These are phyloP conservation scores for Volucella bombylans DNA, from an alignment of 2,888 invertebrate genomes.

Conservation along the genomic window DNA sequence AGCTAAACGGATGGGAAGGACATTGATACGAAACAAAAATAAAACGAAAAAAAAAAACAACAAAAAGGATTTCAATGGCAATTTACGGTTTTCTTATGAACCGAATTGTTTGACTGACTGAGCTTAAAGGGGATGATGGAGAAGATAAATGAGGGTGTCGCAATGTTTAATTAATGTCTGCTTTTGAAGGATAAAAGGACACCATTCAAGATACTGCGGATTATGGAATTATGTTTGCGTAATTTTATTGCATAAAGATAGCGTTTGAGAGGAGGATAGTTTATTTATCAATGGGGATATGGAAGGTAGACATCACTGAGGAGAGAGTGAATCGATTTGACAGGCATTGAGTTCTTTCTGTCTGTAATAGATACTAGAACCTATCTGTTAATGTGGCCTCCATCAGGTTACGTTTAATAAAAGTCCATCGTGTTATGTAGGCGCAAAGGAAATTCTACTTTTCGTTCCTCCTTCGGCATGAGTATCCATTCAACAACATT, in stretches of 20 bases:
- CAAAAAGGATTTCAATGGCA: slow-evolving; percentile 64
- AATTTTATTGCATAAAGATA: slow-evolving; percentile 49
- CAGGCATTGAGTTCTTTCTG: too few species aligned
- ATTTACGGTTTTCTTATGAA: slow-evolving; percentile 65
- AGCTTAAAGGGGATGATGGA: slow-evolving; percentile 36
- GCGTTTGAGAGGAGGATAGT: slow-evolving; percentile 12
- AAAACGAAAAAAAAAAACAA: too few species aligned
- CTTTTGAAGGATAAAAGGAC: slow-evolving; percentile 55
- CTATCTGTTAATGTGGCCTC: too few species aligned
- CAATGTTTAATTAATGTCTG: slow-evolving; percentile 69
- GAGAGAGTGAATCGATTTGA: too few species aligned
- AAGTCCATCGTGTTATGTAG: too few species aligned
- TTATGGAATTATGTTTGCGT: slow-evolving; percentile 67
- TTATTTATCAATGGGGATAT: slow-evolving; percentile 43
- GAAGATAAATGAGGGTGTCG: slow-evolving; percentile 47
- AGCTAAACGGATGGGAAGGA: neutral
- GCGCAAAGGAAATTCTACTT: too few species aligned
- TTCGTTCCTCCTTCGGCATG: neutral
- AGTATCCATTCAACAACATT: slow-evolving; percentile 7
- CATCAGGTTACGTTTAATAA: too few species aligned
- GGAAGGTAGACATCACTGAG: neutral
- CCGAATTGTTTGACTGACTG: slow-evolving; percentile 20
- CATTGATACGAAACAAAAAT: neutral
- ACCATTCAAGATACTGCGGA: slow-evolving; percentile 60
- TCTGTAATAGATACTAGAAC: too few species aligned